Conservation (phyloP, 2,888 invertebrate genomes). For the Oithona nana region DNA sequence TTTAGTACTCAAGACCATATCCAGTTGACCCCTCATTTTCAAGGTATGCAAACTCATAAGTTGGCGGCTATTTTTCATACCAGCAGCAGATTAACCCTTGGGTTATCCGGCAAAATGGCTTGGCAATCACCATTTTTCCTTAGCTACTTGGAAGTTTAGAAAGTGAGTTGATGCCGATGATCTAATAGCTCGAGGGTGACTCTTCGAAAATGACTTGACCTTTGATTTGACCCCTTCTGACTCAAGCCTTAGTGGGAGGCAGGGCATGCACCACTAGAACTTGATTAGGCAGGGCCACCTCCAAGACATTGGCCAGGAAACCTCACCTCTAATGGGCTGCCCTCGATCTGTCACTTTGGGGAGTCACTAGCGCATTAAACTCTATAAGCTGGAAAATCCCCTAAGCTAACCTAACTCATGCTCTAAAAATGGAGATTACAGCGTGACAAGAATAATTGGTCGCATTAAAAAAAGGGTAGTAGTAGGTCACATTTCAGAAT, state of each 20-base stretch:
- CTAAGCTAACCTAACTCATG: no score
- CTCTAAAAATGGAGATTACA: not conserved
- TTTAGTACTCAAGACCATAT: no score
- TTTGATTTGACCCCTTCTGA: not conserved
- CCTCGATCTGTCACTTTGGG: not conserved
- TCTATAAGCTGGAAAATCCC: no score
- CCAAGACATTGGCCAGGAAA: not conserved
- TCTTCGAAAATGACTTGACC: not conserved
- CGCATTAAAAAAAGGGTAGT: no score
- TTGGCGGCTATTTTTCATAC: not conserved
- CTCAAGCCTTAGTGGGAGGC: not conserved
- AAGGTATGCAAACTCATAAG: not conserved
- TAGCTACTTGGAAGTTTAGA: not conserved
- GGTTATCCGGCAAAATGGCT: no score
- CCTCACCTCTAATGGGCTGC: not conserved
- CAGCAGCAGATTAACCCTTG: not conserved
- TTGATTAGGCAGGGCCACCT: no score
- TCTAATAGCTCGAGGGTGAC: not conserved
- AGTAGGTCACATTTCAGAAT: no score
- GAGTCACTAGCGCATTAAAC: not conserved
- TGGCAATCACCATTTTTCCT: not conserved
- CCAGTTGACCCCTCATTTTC: not conserved
- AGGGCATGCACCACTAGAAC: no score
- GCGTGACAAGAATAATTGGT: no score
- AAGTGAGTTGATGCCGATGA: not conserved